Evolutionary conservation across 2,888 invertebrate species (phyloP).

Genomic region (Exephanes ischioxanthus): DNA sequence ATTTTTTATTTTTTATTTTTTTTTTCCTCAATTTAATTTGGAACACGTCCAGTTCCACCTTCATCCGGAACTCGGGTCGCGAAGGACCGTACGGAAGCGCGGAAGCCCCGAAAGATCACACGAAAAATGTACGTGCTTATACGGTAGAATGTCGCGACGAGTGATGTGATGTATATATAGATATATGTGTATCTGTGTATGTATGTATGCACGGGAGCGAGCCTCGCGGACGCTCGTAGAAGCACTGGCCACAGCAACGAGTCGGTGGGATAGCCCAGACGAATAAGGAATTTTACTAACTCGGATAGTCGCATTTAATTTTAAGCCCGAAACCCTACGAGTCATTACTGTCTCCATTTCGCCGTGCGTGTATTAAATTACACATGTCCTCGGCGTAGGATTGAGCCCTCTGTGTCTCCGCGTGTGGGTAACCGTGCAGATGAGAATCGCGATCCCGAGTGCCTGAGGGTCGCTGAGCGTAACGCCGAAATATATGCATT

Average conservation of each 20-base stretch:
- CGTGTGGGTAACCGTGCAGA: slow-evolving; percentile 22
- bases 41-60: slow-evolving; percentile 82
- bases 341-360: slow-evolving; percentile 84
- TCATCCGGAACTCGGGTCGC: slow-evolving; percentile 60
- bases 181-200: not conserved
- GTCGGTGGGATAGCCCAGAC: slow-evolving; percentile 69
- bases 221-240: not conserved
- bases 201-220: not conserved
- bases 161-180: not conserved
- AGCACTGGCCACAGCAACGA: slow-evolving; percentile 49
- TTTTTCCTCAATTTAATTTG: slow-evolving; percentile 81
- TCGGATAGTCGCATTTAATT: slow-evolving; percentile 85
- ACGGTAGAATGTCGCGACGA: slow-evolving; percentile 60
- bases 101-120: slow-evolving; percentile 84
- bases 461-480: slow-evolving; percentile 69
- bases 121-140: slow-evolving; percentile 83
- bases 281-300: slow-evolving; percentile 85
- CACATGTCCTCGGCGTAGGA: slow-evolving; percentile 69
- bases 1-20: slow-evolving; percentile 47
- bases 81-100: slow-evolving; percentile 70
- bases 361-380: slow-evolving; percentile 83
- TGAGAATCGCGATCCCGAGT: slow-evolving; percentile 64
- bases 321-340: slow-evolving; percentile 85
- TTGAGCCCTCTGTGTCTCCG: slow-evolving; percentile 13
- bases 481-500: slow-evolving; percentile 73